Evolutionary conservation across 2,113 vertebrate genomes (phyloP), one percentile per base, ranked within the genome.

Genomic region (Podocnemis expansa): DNA sequence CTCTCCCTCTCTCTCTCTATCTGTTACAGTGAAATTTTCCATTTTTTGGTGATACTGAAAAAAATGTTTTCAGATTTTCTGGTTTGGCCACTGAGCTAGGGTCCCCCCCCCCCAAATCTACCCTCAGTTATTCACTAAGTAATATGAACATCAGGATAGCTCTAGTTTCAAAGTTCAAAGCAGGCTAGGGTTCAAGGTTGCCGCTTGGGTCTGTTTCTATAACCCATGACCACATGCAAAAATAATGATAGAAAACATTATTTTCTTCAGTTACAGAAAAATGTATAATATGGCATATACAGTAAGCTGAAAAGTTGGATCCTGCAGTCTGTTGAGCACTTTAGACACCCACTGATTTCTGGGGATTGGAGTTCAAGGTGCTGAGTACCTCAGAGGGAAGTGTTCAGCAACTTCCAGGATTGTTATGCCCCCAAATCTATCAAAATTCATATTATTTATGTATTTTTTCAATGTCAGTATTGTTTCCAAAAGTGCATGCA

Each of bases 381-480:
- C 8, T 56, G 78, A 49, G 0, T 56, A 76, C 55, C 80, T 34
- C 67, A 52, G 16, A n/a, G 49, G 88, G 58, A 52, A 91, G 31
- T 60, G 11, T 75, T 82, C 12, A 84, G 8, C 55, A 54, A 63
- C 4, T 0, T 6, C 2, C 8, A 51, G 83, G 76, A 22, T 56
- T 45, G 70, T 6, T 60, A 2, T 56, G 56, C 56, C 75, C n/a
- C 41, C 49, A 70, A 80, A 75, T 76, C 51, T 41, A 43, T 47
- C 79, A 73, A 87, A 2, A 3, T 80, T 56, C 47, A n/a, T 67
- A 76, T 86, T 84, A 84, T 73, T 89, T 60, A 25, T 76, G 89
- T 29, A 4, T 91, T 96, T 95, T n/a, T 96, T 93, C 27, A 78
- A 12, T 84, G 94, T 80, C 47, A 56, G 34, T 91, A 89, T 76